A percentile compares a stretch with the other conserved stretches of the same genome.
phyloP scores from a whole-genome alignment of 2,113 vertebrate species.

The Malaclemys terrapin region DNA sequence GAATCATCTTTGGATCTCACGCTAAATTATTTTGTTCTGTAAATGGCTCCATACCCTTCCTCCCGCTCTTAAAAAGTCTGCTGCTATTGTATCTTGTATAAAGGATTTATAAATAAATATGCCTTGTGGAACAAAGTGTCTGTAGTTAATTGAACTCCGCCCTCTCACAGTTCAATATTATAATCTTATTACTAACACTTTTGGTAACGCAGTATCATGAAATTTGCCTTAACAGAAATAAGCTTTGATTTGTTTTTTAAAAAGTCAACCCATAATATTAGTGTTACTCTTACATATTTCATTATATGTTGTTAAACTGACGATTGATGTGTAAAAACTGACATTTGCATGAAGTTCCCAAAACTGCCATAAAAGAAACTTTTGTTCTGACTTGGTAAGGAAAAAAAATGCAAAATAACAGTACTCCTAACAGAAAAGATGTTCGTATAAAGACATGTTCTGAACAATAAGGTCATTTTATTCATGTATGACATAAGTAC shows the following conservation, averaged over 20 bases:
- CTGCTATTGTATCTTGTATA: slow-evolving; percentile 47
- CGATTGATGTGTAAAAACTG: slow-evolving; percentile 68
- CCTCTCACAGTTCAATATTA: slow-evolving; percentile 11
- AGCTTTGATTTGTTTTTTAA: slow-evolving; percentile 68
- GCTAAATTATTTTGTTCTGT: slow-evolving; percentile 51
- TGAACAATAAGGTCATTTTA: slow-evolving; percentile 82
- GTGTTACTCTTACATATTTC: slow-evolving; percentile 57
- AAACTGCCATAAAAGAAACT: slow-evolving; percentile 77
- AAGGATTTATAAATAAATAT: slow-evolving; percentile 42
- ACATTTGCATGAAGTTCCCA: slow-evolving; percentile 70
- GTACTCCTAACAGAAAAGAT: slow-evolving; percentile 69
- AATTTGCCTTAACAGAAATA: slow-evolving; percentile 45
- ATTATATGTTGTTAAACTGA: slow-evolving; percentile 71
- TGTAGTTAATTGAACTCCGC: not conserved
- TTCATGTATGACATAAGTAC: slow-evolving; percentile 81
- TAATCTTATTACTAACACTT: slow-evolving; percentile 36
- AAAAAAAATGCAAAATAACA: slow-evolving; percentile 60
- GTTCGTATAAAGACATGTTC: slow-evolving; percentile 76
- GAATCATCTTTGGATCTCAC: slow-evolving; percentile 33
- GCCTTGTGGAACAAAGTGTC: slow-evolving; percentile 7
- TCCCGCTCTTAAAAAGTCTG: not conserved
- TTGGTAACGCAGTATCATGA: slow-evolving; percentile 44
- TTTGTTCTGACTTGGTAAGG: slow-evolving; percentile 76
- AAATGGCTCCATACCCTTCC: slow-evolving; percentile 38
- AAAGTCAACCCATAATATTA: slow-evolving; percentile 63